Base-by-base conservation (phyloP, 1,140 invertebrate genomes). In the Neocloeon triangulifer region DNA sequence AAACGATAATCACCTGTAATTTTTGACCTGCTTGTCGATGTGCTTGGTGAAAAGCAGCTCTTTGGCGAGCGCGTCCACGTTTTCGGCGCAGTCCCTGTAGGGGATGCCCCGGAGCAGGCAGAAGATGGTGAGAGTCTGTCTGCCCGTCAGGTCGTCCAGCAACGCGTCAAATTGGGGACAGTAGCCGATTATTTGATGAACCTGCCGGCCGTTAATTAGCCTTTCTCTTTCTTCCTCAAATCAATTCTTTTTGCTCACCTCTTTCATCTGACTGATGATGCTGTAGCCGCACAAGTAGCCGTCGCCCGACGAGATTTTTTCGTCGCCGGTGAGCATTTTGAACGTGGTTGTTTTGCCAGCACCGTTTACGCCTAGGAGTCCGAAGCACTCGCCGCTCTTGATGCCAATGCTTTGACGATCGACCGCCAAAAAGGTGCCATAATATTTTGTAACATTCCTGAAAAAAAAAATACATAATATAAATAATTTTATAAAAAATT, bases 341-440 rank as follows among this genome's bases (percentile, higher is more conserved):
- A 89, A 89, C 1, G 77, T 82, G 3, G 76, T 76, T 2, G 82
- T 85, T 56, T 84, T 77, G 2, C 67, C 72, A 19, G 78, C 77
- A n/a, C 79, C 79, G 51, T 88, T 88, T 2, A 80, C 64, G 7
- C 88, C 88, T 17, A 95, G 56, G 20, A 95, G 52, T 2, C 86
- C 86, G 51, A 92, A 92, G 46, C 84, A 91, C 56, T 92, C 75
- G 5, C 58, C 59, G 17, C 49, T 38, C 7, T 48, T 40, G 29
- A 55, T 48, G 6, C 48, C 47, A 26, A 61, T 41, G 42, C 52
- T 51, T 10, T 62, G 35, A 15, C 48, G 42, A 40, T 76, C 61
- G 0, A 84, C 78, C 3, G 78, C 80, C 14, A 66, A 46, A 30
- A 74, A 55, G 3, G 61, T 58, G 1, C 64, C 58, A 36, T 76